Base-by-base conservation (phyloP, 2,888 invertebrate species). In the Apotomis capreana region DNA sequence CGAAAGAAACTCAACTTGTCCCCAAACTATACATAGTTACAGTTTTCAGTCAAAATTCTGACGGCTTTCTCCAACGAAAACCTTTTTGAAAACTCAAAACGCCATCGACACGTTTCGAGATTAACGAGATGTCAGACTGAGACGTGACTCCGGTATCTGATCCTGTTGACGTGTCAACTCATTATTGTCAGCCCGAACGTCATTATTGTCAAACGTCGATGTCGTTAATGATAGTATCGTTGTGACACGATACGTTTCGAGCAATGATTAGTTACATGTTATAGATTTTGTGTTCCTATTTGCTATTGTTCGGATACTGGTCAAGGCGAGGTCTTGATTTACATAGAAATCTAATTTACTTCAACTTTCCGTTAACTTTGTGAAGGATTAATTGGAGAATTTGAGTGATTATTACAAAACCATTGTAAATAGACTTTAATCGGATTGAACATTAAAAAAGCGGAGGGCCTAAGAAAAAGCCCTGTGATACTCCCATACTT, bases 121-220 rank as follows among this genome's bases (percentile, higher is more conserved):
- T 72, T 72, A 72, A 72, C 72, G 72, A 72, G 68, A 72, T 51
- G 72, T 63, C 72, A 71, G 49, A 67, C 61, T 62, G 36, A 68
- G 67, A 72, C 72, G 72, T 72, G 72, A 72, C 72, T 63, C 46
- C 63, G 72, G n/a, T 72, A 72, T 72, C 72, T 68, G 72, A 72
- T 72, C 58, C 57, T 59, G 54, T 57, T 72, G 72, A 72, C 72
- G 72, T 52, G 68, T 58, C 65, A 44, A 71, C 72, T 72, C 72
- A 72, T 72, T 72, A 72, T 68, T 63, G 72, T 68, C 72, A 72
- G 40, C 55, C 55, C 67, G 51, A 40, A 72, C 36, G 62, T 71
- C 71, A 71, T 70, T 57, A 68, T 71, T 52, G 71, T 71, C 71
- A 62, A 62, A 68, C 52, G 63, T 64, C 58, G 62, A 62, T 64